Percentiles rank a stretch among this genome's conserved stretches.
These are phyloP conservation scores for Avahi laniger DNA, from an alignment of 2,797 vertebrate genomes.

Conservation along the genomic window DNA sequence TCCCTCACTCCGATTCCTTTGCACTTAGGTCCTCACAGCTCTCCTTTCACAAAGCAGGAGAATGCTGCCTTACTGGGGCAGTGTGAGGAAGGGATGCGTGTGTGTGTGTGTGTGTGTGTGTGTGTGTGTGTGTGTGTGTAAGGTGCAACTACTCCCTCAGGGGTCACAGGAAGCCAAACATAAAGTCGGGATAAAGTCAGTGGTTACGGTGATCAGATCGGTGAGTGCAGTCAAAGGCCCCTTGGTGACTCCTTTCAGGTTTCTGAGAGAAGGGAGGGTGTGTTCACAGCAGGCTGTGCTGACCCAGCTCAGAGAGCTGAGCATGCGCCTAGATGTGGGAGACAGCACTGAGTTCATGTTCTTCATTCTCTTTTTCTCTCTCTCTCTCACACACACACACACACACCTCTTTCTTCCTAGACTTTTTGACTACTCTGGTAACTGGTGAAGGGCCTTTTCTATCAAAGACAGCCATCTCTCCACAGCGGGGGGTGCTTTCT, in stretches of 20 bases:
- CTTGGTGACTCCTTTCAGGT: neutral
- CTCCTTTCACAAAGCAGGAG: neutral
- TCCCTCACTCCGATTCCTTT: neutral
- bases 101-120: no score
- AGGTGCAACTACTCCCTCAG: neutral
- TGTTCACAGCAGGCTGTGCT: neutral
- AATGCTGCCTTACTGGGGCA: neutral
- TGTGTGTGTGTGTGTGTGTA: neutral
- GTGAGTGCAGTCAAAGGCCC: neutral
- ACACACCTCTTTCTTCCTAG: neutral
- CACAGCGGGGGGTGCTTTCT: neutral
- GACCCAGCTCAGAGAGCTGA: neutral
- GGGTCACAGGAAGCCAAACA: neutral
- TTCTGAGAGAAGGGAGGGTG: neutral
- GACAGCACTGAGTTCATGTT: neutral
- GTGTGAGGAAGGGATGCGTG: neutral
- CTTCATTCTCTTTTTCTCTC: neutral
- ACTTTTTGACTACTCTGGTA: neutral
- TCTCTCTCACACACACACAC: neutral
- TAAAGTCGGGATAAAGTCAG: neutral
- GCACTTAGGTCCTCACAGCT: neutral
- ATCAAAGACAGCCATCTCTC: neutral
- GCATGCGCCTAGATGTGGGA: neutral
- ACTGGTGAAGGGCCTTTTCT: neutral
- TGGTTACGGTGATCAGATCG: neutral